Evolutionary conservation across 1,140 invertebrate genomes (phyloP).

Genomic region (Agrypnia vestita): DNA sequence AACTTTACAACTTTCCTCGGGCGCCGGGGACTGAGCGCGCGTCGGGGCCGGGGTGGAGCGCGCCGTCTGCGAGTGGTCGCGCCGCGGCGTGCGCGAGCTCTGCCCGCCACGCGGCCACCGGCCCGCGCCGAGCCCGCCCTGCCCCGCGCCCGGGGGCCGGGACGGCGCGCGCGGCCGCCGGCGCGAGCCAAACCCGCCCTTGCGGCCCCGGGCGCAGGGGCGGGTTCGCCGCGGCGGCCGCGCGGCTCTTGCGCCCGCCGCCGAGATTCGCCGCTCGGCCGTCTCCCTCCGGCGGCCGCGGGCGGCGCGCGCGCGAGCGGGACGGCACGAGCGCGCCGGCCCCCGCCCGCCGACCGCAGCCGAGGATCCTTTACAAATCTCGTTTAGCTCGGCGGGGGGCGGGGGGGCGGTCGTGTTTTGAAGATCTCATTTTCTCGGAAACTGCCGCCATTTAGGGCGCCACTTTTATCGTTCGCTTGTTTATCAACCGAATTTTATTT

Average conservation of each 20-base stretch:
- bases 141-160: neutral
- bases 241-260: neutral
- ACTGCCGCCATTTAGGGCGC: conserved; percentile 38
- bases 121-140: neutral
- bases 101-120: neutral
- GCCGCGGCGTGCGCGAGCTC: conserved; percentile 23
- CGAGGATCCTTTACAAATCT: conserved; percentile 58
- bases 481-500: conserved; percentile 43
- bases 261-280: neutral
- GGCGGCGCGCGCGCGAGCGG: neutral
- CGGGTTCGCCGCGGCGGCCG: neutral
- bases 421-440: conserved; percentile 42
- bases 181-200: neutral
- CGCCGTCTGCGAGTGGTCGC: neutral
- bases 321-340: conserved; percentile 19
- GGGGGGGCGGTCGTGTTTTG: conserved; percentile 39
- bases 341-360: conserved; percentile 46
- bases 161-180: neutral
- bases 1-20: neutral
- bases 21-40: neutral
- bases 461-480: conserved; percentile 40
- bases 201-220: neutral
- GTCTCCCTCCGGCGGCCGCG: conserved; percentile 30
- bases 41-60: no score
- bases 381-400: conserved; percentile 47